These are phyloP conservation scores for Orgyia antiqua DNA, from an alignment of 2,888 invertebrate species.

Conservation along the genomic window DNA sequence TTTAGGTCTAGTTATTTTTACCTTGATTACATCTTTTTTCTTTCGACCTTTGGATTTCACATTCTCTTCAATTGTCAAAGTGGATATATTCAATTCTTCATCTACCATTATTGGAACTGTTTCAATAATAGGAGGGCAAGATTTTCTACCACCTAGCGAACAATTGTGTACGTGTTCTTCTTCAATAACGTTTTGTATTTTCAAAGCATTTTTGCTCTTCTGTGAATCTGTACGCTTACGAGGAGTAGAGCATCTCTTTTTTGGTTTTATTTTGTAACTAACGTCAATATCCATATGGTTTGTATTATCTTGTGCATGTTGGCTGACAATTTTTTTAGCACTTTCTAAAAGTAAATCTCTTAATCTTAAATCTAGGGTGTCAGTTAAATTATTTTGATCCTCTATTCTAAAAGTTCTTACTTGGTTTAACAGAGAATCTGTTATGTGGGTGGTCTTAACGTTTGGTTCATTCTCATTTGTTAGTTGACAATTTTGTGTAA, in stretches of 20 bases:
- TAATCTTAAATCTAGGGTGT: slow-evolving; percentile 49
- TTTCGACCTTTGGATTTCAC: slow-evolving; percentile 30
- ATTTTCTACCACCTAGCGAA: slow-evolving; percentile 38
- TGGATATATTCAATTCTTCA: slow-evolving; percentile 17
- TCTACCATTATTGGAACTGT: slow-evolving; percentile 20
- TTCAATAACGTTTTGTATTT: slow-evolving; percentile 39
- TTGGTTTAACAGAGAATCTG: slow-evolving; percentile 44
- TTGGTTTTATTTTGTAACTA: slow-evolving; percentile 20
- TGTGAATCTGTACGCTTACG: slow-evolving; percentile 34
- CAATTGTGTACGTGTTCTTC: slow-evolving; percentile 51
- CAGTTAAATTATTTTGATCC: slow-evolving; percentile 38
- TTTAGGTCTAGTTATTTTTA: slow-evolving; percentile 58
- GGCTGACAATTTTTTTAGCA: slow-evolving; percentile 41
- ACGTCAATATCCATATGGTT: slow-evolving; percentile 25
- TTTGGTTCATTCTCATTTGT: slow-evolving; percentile 14
- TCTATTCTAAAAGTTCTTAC: slow-evolving; percentile 37
- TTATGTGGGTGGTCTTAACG: slow-evolving; percentile 17
- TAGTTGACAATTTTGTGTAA: slow-evolving; percentile 25
- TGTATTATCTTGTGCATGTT: slow-evolving; percentile 9
- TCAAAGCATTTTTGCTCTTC: slow-evolving; percentile 27
- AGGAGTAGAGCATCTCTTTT: slow-evolving; percentile 52
- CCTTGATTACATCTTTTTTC: slow-evolving; percentile 62
- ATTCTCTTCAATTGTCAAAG: slow-evolving; percentile 8
- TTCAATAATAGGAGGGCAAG: slow-evolving; percentile 48
- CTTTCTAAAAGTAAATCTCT: slow-evolving; percentile 55